Percentiles rank a stretch among this genome's conserved stretches.
Evolutionary conservation across 2,113 vertebrate genomes (phyloP).

Genomic region (Fregata magnificens): DNA sequence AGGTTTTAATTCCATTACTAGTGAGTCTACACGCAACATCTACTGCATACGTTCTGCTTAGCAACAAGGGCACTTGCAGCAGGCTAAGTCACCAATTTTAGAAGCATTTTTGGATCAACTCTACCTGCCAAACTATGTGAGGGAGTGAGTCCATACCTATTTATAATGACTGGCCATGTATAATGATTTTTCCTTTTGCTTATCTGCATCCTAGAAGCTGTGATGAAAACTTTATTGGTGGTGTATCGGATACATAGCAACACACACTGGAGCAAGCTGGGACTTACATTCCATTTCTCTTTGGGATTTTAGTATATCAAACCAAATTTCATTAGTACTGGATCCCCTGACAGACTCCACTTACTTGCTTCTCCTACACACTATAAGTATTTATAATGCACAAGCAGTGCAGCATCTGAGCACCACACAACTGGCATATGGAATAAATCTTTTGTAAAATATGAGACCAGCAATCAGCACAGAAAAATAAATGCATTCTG

Average conservation of each 20-base stretch:
- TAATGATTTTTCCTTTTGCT: not conserved
- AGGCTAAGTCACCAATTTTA: not conserved
- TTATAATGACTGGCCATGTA: not conserved
- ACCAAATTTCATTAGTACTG: not conserved
- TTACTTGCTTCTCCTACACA: not conserved
- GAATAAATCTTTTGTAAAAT: not conserved
- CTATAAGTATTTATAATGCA: not conserved
- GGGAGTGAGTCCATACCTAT: not conserved
- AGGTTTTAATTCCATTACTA: not conserved
- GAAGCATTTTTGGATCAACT: not conserved
- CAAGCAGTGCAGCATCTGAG: not conserved
- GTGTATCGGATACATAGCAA: not conserved
- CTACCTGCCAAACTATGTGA: not conserved
- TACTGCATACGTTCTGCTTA: not conserved
- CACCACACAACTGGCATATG: not conserved
- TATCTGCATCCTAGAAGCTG: not conserved
- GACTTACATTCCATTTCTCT: not conserved
- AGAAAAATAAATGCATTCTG: not conserved
- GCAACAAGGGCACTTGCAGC: not conserved
- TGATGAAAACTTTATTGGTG: not conserved
- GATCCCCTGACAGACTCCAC: not conserved
- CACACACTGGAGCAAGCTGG: not conserved
- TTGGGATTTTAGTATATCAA: not conserved
- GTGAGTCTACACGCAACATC: not conserved
- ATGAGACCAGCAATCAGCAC: not conserved